Evolutionary conservation across 2,888 invertebrate genomes (phyloP).

Genomic region (Thereva unica): DNA sequence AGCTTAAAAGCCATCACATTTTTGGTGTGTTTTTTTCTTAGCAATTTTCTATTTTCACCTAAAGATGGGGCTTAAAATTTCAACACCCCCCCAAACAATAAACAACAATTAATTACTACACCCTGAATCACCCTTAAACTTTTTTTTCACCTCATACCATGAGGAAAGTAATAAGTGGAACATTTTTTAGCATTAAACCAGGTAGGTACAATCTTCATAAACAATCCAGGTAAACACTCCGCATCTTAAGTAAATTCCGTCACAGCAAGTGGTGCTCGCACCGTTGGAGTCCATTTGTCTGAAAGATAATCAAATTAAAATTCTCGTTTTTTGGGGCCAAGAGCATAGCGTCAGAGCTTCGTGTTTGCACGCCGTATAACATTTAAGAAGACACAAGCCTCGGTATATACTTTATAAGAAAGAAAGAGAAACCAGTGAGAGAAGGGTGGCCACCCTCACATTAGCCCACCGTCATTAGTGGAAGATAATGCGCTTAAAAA

Average conservation of each 20-base stretch:
- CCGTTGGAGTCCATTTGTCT: constrained; percentile 29
- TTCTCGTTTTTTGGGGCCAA: constrained; percentile 20
- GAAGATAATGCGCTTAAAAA: constrained; percentile 38
- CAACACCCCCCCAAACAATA: too few relatives aligned
- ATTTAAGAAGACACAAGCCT: constrained; percentile 2
- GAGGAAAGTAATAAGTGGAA: too few relatives aligned
- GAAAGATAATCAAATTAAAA: constrained; percentile 27
- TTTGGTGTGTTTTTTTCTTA: too few relatives aligned
- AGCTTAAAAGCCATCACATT: too few relatives aligned
- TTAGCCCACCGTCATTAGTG: constrained; percentile 37
- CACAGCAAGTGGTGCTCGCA: constrained; percentile 9
- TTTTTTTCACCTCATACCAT: too few relatives aligned
- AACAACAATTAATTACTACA: too few relatives aligned
- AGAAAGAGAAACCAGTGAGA: too few relatives aligned
- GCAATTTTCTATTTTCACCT: too few relatives aligned
- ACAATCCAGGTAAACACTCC: constrained; percentile 27
- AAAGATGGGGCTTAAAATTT: too few relatives aligned
- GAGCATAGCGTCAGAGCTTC: not conserved
- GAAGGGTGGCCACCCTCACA: constrained; percentile 4
- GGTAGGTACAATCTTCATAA: constrained; percentile 17
- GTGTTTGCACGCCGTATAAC: constrained; percentile 6
- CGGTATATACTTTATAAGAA: too few relatives aligned
- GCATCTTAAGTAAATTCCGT: constrained; percentile 21
- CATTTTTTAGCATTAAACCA: not conserved
- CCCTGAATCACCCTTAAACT: too few relatives aligned